phyloP scores from a whole-genome alignment of 2,797 vertebrate species.

The Chrysocyon brachyurus region DNA sequence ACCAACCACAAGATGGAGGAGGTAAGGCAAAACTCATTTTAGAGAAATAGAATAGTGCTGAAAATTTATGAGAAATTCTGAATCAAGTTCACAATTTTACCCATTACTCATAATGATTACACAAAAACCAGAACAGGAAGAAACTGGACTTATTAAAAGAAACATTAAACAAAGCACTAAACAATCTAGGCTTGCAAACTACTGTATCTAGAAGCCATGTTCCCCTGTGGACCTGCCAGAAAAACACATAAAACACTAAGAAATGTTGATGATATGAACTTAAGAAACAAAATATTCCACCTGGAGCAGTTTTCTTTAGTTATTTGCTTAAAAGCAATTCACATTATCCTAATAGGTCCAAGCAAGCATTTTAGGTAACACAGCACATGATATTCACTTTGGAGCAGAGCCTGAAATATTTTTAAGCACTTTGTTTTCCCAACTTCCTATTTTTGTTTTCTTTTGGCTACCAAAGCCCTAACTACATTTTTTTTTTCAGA shows the following conservation, averaged over 20 bases:
- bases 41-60: conserved; percentile 1
- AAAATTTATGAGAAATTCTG: conserved; percentile 65
- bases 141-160: conserved; percentile 71
- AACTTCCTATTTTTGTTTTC: conserved; percentile 62
- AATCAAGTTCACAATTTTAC: conserved; percentile 70
- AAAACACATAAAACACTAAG: conserved; percentile 70
- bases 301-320: conserved; percentile 64
- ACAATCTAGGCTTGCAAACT: conserved; percentile 63
- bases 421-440: conserved; percentile 58
- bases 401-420: not conserved
- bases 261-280: conserved; percentile 63
- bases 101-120: conserved; percentile 46
- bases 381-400: not conserved
- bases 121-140: conserved; percentile 77
- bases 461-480: not conserved
- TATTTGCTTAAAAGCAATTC: conserved; percentile 49
- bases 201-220: conserved; percentile 60
- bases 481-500: conserved; percentile 28
- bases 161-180: conserved; percentile 69
- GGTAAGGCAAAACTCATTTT: conserved; percentile 9
- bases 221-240: conserved; percentile 18
- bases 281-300: conserved; percentile 71
- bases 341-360: not conserved
- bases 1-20: not conserved
- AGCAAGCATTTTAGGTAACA: conserved; percentile 7